Evolutionary conservation across 2,888 invertebrate species (phyloP).

Genomic region (Onthophagus sagittarius): DNA sequence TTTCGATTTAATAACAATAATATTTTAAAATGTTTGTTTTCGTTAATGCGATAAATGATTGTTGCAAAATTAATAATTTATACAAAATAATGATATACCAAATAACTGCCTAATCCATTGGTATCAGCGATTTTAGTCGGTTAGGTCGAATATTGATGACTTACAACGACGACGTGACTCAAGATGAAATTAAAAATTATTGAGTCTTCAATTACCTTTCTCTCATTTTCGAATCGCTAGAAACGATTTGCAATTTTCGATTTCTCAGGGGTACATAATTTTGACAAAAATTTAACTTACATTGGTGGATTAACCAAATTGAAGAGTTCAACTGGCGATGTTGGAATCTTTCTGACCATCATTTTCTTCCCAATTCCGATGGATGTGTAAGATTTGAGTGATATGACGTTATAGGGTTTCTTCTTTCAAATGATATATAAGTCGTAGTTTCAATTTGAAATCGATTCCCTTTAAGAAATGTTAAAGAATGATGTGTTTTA

Average conservation of each 20-base stretch:
- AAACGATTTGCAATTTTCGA: not conserved
- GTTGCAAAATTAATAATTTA: not conserved
- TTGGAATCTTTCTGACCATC: constrained; percentile 79
- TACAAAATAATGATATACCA: not conserved
- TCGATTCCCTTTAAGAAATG: too few relatives aligned
- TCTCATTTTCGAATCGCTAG: not conserved
- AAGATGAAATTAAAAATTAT: not conserved
- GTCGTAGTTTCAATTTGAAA: too few relatives aligned
- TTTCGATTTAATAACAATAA: too few relatives aligned
- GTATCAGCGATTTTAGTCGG: not conserved
- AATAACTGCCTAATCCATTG: not conserved
- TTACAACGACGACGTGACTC: not conserved
- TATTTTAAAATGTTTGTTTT: too few relatives aligned
- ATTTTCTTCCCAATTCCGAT: constrained; percentile 83
- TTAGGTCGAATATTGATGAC: not conserved
- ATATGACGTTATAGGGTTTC: constrained; percentile 61
- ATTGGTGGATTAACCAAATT: constrained; percentile 81
- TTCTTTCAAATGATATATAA: too few relatives aligned
- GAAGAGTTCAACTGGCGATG: constrained; percentile 80
- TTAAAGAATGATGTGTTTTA: too few relatives aligned
- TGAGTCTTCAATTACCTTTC: not conserved
- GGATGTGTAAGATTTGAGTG: constrained; percentile 75
- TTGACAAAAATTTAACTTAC: constrained; percentile 54
- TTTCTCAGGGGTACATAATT: not conserved
- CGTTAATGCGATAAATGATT: too few relatives aligned